Base-by-base conservation (phyloP, 2,888 invertebrate genomes). In the Ophion costatus region DNA sequence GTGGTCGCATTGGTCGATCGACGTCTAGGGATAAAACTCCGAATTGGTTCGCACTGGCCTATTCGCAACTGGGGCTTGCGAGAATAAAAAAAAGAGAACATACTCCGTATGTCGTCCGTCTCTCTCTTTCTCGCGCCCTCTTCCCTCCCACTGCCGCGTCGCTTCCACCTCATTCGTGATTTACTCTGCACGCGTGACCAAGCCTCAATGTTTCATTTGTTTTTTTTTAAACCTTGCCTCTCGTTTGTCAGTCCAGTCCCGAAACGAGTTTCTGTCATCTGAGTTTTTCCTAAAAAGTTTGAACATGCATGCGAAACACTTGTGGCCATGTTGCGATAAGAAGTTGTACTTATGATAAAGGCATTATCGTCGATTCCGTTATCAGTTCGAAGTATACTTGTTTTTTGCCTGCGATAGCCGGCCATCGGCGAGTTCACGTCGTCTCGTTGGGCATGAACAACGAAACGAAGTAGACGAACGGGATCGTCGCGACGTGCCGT, bases 1-100 rank as follows among this genome's bases (percentile, higher is more conserved):
- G 59, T 20, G 57, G 11, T 67, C 45, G 83, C 69, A 85, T 85
- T 85, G 83, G 85, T 78, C 77, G 83, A 66, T 74, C 38, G 45
- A 66, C n/a, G 74, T 64, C 85, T 85, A 80, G 82, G 83, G 82
- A 83, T 74, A 78, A 70, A 77, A 80, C 64, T 69, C 59, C 57
- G 77, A 78, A 77, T 75, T 78, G 80, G 51, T 33, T 76, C 38
- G 33, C 56, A 33, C 42, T 63, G 73, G 73, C 85, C 83, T 85
- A 80, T 83, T 76, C 74, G 64, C 69, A 80, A 80, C 85, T 77
- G 64, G 64, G 64, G 69, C 59, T 78, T 77, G 56, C n/a, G 20
- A 69, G 70, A 77, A 77, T 80, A 80, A 83, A 77, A 61, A 66
- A 74, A 29, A 11, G 57, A 29, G 56, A 20, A 56, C 56, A 20